Percentiles rank a stretch among this genome's conserved stretches.
Evolutionary conservation across 2,113 vertebrate species (phyloP).

Genomic region (Cebus imitator): DNA sequence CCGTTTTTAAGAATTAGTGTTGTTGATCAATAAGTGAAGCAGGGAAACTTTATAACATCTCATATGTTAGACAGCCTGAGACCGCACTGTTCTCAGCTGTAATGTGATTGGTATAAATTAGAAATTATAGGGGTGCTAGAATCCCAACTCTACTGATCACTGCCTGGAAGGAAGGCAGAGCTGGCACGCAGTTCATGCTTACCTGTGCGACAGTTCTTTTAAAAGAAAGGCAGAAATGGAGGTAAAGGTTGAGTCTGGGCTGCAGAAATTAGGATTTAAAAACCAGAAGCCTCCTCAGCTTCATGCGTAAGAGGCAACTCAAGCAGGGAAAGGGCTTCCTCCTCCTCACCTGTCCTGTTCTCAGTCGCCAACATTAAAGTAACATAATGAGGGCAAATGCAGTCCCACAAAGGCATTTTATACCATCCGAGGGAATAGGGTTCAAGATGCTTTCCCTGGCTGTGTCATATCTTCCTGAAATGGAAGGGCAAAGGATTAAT

Average conservation of each 20-base stretch:
- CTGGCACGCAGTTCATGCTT: not conserved
- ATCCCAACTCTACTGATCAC: not conserved
- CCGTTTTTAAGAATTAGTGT: constrained; percentile 68
- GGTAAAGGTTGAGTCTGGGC: not conserved
- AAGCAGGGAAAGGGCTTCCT: not conserved
- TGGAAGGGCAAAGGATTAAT: constrained; percentile 44
- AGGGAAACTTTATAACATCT: constrained; percentile 56
- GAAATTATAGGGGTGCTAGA: constrained; percentile 52
- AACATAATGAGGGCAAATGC: not conserved
- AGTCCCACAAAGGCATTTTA: not conserved
- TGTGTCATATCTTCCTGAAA: not conserved
- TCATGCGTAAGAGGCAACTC: not conserved
- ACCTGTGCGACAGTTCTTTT: not conserved
- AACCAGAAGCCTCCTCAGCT: not conserved
- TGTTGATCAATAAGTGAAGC: constrained; percentile 72
- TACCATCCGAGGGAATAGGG: not conserved
- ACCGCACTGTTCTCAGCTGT: constrained; percentile 29
- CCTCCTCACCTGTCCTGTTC: not conserved
- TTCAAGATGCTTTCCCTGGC: not conserved
- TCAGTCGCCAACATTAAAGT: not conserved
- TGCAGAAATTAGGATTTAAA: not conserved
- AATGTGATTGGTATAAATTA: constrained; percentile 48
- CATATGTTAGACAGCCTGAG: constrained; percentile 47
- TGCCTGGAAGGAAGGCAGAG: not conserved
- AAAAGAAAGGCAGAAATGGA: not conserved